Conservation (phyloP, 2,888 invertebrate genomes). For the Teinopalpus imperialis region DNA sequence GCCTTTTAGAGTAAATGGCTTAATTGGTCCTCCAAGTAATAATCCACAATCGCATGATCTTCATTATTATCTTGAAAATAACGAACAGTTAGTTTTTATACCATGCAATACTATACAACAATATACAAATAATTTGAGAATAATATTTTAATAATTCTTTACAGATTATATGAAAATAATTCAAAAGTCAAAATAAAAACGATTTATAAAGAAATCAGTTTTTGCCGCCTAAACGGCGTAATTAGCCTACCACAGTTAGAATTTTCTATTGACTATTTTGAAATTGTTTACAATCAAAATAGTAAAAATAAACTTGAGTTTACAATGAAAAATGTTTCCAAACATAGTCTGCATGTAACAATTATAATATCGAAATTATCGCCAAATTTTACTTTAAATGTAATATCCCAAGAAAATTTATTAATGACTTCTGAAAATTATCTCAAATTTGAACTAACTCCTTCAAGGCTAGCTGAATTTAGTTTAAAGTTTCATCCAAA, state of each 20-base stretch:
- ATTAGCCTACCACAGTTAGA: slow-evolving; percentile 67
- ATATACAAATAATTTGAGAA: slow-evolving; percentile 8
- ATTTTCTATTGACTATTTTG: slow-evolving; percentile 64
- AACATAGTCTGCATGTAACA: slow-evolving; percentile 54
- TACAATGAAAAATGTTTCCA: slow-evolving; percentile 67
- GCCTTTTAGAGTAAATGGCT: slow-evolving; percentile 81
- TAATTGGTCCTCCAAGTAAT: slow-evolving; percentile 79
- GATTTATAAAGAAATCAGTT: slow-evolving; percentile 63
- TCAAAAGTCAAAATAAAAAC: slow-evolving; percentile 56
- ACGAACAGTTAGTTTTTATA: slow-evolving; percentile 52
- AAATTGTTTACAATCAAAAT: slow-evolving; percentile 50
- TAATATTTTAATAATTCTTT: too few relatives aligned
- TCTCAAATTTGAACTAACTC: slow-evolving; percentile 61
- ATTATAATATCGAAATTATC: slow-evolving; percentile 56
- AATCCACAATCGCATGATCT: slow-evolving; percentile 53
- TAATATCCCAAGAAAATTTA: slow-evolving; percentile 44
- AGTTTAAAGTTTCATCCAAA: slow-evolving; percentile 62
- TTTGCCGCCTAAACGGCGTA: slow-evolving; percentile 61
- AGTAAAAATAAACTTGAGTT: slow-evolving; percentile 51
- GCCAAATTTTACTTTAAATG: slow-evolving; percentile 56
- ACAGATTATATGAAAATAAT: slow-evolving; percentile 64
- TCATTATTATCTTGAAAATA: slow-evolving; percentile 53
- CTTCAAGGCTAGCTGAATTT: slow-evolving; percentile 42
- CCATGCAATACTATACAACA: too few relatives aligned
- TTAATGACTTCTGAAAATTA: slow-evolving; percentile 46